Conservation (phyloP, 2,797 vertebrate genomes). For the Tamandua tetradactyla region DNA sequence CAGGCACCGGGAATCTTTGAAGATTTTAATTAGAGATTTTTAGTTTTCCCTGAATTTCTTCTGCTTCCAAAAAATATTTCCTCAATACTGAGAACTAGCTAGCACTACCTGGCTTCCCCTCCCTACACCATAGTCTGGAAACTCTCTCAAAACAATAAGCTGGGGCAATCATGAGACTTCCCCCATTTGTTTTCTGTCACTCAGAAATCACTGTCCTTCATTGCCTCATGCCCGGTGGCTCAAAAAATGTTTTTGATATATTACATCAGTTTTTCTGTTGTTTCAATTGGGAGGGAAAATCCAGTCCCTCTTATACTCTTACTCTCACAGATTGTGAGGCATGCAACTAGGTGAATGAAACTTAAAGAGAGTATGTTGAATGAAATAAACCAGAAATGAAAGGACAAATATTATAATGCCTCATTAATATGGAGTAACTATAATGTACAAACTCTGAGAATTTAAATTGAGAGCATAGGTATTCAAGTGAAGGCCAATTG, state of each 20-base stretch:
- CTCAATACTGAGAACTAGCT: not conserved
- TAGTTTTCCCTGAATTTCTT: not conserved
- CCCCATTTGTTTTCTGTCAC: not conserved
- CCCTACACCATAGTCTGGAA: not conserved
- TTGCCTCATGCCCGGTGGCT: not conserved
- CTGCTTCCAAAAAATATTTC: not conserved
- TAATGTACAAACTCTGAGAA: no score
- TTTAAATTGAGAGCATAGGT: no score
- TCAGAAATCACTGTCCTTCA: not conserved
- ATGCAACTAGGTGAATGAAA: no score
- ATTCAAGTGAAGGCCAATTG: no score
- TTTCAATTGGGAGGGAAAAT: not conserved
- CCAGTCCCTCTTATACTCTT: not conserved
- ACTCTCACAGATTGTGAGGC: not conserved
- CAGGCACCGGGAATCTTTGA: no score
- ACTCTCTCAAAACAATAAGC: not conserved
- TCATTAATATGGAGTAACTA: no score
- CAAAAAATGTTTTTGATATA: not conserved
- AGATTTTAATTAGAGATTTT: slow-evolving; percentile 4
- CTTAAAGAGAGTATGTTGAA: no score
- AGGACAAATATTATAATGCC: no score
- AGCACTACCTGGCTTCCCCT: not conserved
- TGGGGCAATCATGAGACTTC: not conserved
- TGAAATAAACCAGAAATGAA: no score
- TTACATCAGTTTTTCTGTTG: not conserved